A percentile compares a stretch with the other conserved stretches of the same genome.
phyloP scores from a whole-genome alignment of 2,888 invertebrate species.

The Epinotia ramella region DNA sequence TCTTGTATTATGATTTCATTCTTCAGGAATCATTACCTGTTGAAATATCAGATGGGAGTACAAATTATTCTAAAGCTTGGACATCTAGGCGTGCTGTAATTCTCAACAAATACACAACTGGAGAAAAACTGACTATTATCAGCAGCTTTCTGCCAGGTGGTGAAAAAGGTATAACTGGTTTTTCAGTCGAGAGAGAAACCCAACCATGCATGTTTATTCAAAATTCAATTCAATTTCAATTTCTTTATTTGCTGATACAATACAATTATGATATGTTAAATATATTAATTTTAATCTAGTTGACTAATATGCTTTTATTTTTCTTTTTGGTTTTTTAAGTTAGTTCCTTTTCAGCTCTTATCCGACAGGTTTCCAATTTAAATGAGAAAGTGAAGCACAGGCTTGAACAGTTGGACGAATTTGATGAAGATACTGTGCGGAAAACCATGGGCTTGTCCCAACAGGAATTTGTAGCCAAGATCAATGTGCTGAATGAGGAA shows the following conservation, averaged over 20 bases:
- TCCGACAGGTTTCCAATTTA: slow-evolving; percentile 92
- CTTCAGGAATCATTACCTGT: slow-evolving; percentile 46
- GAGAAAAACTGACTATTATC: slow-evolving; percentile 95
- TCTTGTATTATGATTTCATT: background rate
- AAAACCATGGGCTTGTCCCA: slow-evolving; percentile 96
- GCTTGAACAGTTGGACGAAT: slow-evolving; percentile 96
- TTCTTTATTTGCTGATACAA: no score
- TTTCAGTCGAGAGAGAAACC: background rate
- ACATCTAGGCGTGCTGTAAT: slow-evolving; percentile 89
- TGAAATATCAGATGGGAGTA: slow-evolving; percentile 56
- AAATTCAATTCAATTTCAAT: no score
- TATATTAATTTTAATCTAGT: background rate
- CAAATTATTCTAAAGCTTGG: slow-evolving; percentile 91
- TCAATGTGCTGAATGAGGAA: slow-evolving; percentile 96
- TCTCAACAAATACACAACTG: slow-evolving; percentile 95
- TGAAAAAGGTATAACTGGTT: slow-evolving; percentile 87
- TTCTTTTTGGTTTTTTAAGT: slow-evolving; percentile 74
- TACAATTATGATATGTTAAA: no score
- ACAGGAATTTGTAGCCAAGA: slow-evolving; percentile 95
- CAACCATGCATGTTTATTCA: background rate
- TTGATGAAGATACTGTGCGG: slow-evolving; percentile 95
- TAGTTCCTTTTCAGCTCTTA: slow-evolving; percentile 87
- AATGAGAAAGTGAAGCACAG: slow-evolving; percentile 96
- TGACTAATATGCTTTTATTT: slow-evolving; percentile 43
- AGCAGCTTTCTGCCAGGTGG: slow-evolving; percentile 94